These are phyloP conservation scores for Dolichoris vasculosae DNA, from an alignment of 1,140 invertebrate species.

Conservation along the genomic window DNA sequence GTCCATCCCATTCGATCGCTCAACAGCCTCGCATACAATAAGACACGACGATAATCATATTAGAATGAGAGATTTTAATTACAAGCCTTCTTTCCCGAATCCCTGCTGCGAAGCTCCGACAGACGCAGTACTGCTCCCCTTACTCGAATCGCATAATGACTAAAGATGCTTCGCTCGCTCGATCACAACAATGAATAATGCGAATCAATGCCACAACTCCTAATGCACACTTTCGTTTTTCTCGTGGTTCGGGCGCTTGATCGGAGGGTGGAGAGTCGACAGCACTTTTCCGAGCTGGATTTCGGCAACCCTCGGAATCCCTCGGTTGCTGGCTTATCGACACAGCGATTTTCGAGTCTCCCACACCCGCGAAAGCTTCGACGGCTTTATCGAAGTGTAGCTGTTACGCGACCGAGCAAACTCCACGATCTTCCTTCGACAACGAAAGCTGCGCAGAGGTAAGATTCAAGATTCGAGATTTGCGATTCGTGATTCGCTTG, in stretches of 20 bases:
- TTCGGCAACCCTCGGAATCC: slow-evolving; percentile 28
- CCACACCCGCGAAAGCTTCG: not conserved
- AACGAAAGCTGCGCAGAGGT: too few species aligned
- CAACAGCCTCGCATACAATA: too few species aligned
- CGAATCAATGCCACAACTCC: not conserved
- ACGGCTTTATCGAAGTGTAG: not conserved
- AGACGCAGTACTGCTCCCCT: too few species aligned
- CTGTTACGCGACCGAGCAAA: not conserved
- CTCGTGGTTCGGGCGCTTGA: not conserved
- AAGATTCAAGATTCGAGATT: too few species aligned
- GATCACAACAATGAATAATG: not conserved
- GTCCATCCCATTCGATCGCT: too few species aligned
- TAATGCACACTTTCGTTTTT: slow-evolving; percentile 25
- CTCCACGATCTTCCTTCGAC: too few species aligned
- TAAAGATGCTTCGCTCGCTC: not conserved
- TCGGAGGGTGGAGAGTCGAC: too few species aligned
- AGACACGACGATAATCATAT: too few species aligned
- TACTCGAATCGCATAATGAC: too few species aligned
- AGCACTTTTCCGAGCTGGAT: not conserved
- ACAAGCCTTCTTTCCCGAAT: too few species aligned
- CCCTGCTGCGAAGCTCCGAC: not conserved
- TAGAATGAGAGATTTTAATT: too few species aligned
- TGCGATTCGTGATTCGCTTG: too few species aligned
- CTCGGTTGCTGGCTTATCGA: slow-evolving; percentile 32
- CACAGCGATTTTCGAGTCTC: not conserved